Base-by-base conservation (phyloP, 2,888 invertebrate genomes). In the Mythimna impura region DNA sequence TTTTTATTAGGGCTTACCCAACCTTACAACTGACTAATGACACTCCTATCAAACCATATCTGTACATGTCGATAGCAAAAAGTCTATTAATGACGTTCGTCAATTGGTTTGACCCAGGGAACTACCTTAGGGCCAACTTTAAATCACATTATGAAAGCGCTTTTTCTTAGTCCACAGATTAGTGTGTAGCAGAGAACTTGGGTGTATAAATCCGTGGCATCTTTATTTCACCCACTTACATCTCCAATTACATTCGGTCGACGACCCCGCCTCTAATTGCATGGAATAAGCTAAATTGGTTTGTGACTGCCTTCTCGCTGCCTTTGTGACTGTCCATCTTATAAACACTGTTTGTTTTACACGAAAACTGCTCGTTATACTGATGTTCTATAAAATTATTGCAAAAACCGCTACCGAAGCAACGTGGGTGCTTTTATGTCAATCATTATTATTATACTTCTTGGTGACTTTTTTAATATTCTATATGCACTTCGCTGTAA, bases 281-380 rank as follows among this genome's bases (percentile, higher is more conserved):
- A 87, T 76, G 75, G 84, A 88, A 90, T 89, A 85, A 87, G 85
- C 88, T 86, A 82, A 91, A 91, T 88, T 91, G 91, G 86, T 87
- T 84, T 87, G 82, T 81, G 84, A 81, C 82, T 84, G 79, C 81
- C 70, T 73, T 66, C 58, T 66, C 36, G 71, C 64, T 61, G 64
- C 61, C 10, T 76, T 71, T 72, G 70, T 82, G 66, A 61, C 66
- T 70, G 65, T 70, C 76, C 66, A 71, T 77, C 71, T 70, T 75
- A 69, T 74, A 74, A 81, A 70, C 55, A 70, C 67, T 84, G 82
- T 81, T 82, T 83, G 80, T 80, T 82, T 84, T 82, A 78, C 83
- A 84, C 80, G 83, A 76, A 82, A 85, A 78, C 68, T 55, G 55
- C 72, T 87, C 77, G 77, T 89, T 87, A 86, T 81, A 62, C 75